Base-by-base conservation (phyloP, 2,113 vertebrate genomes). In the Gallinago paraguaiae region DNA sequence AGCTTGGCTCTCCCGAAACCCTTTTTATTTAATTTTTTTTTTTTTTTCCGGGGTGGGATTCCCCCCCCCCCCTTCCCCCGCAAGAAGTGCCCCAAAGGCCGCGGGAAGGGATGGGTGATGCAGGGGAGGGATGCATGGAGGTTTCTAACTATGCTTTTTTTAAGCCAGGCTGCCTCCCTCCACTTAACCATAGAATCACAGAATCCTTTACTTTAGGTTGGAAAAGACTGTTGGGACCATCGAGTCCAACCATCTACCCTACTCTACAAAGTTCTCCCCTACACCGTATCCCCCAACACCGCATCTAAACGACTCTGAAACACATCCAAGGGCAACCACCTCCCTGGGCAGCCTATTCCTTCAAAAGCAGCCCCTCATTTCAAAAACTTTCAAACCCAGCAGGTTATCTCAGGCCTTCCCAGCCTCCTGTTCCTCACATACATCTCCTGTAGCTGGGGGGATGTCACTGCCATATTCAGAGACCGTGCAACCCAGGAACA, bases 401-500 rank as follows among this genome's bases (percentile, higher is more conserved):
- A 41, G 2, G n/a, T 54, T 45, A 28, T 18, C 61, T 35, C 57
- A 6, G 71, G 57, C 63, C 63, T 76, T 33, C 25, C 17, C 9
- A n/a, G 54, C 54, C 9, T n/a, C 12, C 67, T 2, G 1, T 17
- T 39, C 23, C 10, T 30, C 33, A 10, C 35, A 0, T 0, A 2
- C 60, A 33, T 27, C 28, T 68, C n/a, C 48, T 10, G 5, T 70
- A 10, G 43, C n/a, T 13, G 25, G 12, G 14, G 17, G 27, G 5
- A n/a, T n/a, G 33, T 33, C 56, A 19, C 0, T 8, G 46, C 2
- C 53, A 17, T 7, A 67, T 17, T 7, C n/a, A 12, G 46, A 56
- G 13, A 17, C 19, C 28, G 0, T 0, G 63, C 59, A 10, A 48
- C n/a, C 28, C 27, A 28, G 48, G 43, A 46, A 10, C 48, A 31